Percentiles rank a stretch among this genome's conserved stretches.
phyloP scores from a whole-genome alignment of 1,140 invertebrate species.

The Mylabris phalerata region DNA sequence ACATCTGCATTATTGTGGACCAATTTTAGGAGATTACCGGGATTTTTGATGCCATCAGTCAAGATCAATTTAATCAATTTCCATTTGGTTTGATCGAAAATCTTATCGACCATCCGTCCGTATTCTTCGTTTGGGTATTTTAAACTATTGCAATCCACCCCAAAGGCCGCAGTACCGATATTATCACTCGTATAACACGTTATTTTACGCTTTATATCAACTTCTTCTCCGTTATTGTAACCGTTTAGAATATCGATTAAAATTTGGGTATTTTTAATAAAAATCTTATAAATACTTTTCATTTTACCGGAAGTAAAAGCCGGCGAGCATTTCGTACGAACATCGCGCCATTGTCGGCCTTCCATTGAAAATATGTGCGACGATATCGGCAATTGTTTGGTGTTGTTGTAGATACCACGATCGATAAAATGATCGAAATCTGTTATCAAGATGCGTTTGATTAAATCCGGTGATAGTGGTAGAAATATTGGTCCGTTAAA shows the following conservation, averaged over 20 bases:
- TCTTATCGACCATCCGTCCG: slow-evolving; percentile 35
- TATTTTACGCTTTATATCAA: slow-evolving; percentile 34
- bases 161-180: slow-evolving; percentile 46
- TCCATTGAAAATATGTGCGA: slow-evolving; percentile 43
- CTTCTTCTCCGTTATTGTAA: neutral
- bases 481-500: no score
- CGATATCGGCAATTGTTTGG: slow-evolving; percentile 43
- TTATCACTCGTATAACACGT: slow-evolving; percentile 1
- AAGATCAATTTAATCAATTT: no score
- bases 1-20: slow-evolving; percentile 27
- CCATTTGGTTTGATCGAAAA: slow-evolving; percentile 19
- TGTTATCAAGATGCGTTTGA: slow-evolving; percentile 44
- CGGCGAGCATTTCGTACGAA: slow-evolving; percentile 42
- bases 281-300: slow-evolving; percentile 40
- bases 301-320: slow-evolving; percentile 47
- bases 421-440: slow-evolving; percentile 47
- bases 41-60: no score
- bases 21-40: neutral
- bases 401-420: slow-evolving; percentile 40
- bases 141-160: slow-evolving; percentile 41
- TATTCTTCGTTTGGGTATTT: slow-evolving; percentile 43
- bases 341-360: slow-evolving; percentile 43
- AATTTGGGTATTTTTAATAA: no score
- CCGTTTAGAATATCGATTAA: neutral
- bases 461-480: slow-evolving; percentile 37